These are phyloP conservation scores for Galagoides demidoff DNA, from an alignment of 2,797 vertebrate genomes.

Conservation along the genomic window DNA sequence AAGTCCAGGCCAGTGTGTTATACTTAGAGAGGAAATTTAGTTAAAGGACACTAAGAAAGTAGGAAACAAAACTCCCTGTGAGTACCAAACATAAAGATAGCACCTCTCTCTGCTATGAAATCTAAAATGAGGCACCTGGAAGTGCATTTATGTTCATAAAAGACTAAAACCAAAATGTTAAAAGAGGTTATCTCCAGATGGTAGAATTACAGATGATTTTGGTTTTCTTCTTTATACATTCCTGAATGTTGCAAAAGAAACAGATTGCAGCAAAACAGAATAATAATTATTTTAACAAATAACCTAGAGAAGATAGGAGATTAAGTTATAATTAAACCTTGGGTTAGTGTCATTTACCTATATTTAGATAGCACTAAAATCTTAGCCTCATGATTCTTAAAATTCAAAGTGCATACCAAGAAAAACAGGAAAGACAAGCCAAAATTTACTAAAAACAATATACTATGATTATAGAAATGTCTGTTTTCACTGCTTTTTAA, in stretches of 20 bases:
- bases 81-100: background rate
- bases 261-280: background rate
- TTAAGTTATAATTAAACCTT: background rate
- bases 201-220: background rate
- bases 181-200: background rate
- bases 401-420: conserved; percentile 9
- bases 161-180: background rate
- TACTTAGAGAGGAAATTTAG: background rate
- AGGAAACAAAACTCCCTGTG: background rate
- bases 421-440: background rate
- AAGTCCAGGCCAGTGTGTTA: background rate
- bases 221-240: conserved; percentile 15
- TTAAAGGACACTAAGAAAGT: background rate
- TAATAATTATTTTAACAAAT: conserved; percentile 15
- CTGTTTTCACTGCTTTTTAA: background rate
- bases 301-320: background rate
- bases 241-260: background rate
- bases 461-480: conserved; percentile 8
- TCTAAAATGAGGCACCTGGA: background rate
- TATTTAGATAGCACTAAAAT: conserved; percentile 1
- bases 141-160: background rate
- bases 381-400: background rate
- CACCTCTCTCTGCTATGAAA: background rate
- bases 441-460: conserved; percentile 35
- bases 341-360: background rate